A percentile compares a stretch with the other conserved stretches of the same genome.
Conservation (phyloP, 2,113 vertebrate genomes). For the Mola mola region DNA sequence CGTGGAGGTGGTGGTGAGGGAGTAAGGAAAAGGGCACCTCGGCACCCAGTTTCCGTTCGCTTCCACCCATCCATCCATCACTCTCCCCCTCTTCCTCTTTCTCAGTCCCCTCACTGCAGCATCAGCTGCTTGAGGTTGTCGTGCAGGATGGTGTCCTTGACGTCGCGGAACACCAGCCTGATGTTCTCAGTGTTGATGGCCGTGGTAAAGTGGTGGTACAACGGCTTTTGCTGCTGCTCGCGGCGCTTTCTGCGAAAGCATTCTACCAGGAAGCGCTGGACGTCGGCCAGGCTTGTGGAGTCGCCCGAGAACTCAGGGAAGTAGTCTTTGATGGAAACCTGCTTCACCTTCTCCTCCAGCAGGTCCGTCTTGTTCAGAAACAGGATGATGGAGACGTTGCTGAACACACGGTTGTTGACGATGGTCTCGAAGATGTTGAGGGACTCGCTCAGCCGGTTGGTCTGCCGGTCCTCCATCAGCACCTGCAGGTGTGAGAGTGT, state of each 20-base stretch:
- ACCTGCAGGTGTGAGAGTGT: conserved; percentile 71
- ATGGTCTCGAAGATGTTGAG: conserved; percentile 99
- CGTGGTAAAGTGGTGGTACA: conserved; percentile 99
- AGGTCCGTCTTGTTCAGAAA: conserved; percentile 99
- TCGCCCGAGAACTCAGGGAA: conserved; percentile 89
- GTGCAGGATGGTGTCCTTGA: conserved; percentile 98
- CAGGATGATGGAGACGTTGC: conserved; percentile 96
- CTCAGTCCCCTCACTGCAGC: conserved; percentile 86
- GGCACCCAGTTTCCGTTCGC: background rate
- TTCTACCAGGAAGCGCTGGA: conserved; percentile 94
- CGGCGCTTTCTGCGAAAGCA: conserved; percentile 95
- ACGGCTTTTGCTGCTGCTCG: conserved; percentile 92
- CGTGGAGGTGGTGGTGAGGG: background rate
- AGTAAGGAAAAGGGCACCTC: conserved; percentile 24
- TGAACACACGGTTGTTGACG: conserved; percentile 96
- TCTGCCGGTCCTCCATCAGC: conserved; percentile 97
- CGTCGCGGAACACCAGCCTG: conserved; percentile 96
- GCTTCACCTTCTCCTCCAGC: conserved; percentile 93
- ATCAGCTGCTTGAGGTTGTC: conserved; percentile 99
- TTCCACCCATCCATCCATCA: conserved; percentile 2
- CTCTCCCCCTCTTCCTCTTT: background rate
- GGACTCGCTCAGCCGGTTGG: conserved; percentile 95
- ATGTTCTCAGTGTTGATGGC: conserved; percentile 99
- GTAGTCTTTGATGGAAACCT: conserved; percentile 96
- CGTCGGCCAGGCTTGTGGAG: conserved; percentile 87